Evolutionary conservation across 1,140 invertebrate genomes (phyloP).

Genomic region (Orussus abietinus): DNA sequence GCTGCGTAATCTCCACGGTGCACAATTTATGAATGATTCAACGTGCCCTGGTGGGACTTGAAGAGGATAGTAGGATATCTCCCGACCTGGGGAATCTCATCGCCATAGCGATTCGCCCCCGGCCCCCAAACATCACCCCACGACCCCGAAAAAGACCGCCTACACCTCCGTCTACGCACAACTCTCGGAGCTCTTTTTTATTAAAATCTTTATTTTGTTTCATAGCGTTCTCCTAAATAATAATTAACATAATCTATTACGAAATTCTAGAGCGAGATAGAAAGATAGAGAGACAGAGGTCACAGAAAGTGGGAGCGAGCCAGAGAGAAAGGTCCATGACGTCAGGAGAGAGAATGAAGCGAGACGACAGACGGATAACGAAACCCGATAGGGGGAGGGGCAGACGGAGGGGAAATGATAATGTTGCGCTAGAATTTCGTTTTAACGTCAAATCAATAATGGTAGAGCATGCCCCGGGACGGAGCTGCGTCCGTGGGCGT

Average conservation of each 20-base stretch:
- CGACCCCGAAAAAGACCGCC: no score
- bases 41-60: no score
- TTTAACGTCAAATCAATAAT: constrained; percentile 19
- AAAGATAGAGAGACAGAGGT: constrained; percentile 4
- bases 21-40: constrained; percentile 1
- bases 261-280: constrained; percentile 21
- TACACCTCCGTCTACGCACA: no score
- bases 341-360: no score
- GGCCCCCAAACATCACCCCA: no score
- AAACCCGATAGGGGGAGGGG: no score
- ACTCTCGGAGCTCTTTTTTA: no score
- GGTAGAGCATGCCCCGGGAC: constrained; percentile 16
- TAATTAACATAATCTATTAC: constrained; percentile 41
- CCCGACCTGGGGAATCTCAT: no score
- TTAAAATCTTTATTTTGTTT: constrained; percentile 42
- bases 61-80: no score
- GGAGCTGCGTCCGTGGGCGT: constrained; percentile 22
- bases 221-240: constrained; percentile 39
- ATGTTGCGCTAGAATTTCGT: constrained; percentile 4
- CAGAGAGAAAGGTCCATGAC: no score
- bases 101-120: no score
- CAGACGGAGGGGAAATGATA: background rate
- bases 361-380: no score
- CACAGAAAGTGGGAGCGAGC: constrained; percentile 4
- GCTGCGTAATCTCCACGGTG: background rate